Base-by-base conservation (phyloP, 2,888 invertebrate genomes). In the Macrophya annulata region DNA sequence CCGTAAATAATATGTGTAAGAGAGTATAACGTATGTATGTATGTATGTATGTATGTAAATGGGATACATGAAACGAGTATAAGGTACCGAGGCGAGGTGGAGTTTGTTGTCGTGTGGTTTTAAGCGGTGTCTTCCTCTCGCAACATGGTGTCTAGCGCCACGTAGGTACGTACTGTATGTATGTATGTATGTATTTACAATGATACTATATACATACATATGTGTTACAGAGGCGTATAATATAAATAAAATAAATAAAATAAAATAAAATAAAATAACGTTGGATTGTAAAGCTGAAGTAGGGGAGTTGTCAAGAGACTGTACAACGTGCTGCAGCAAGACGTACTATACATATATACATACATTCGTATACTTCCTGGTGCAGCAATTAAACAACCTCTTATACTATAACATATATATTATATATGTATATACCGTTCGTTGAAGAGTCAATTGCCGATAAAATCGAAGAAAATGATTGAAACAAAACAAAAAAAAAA, bases 41-140 rank as follows among this genome's bases (percentile, higher is more conserved):
- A 37, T 37, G 25, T 62, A 68, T 68, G 37, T 68, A 68, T 68
- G 37, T 68, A 68, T 68, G 37, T 25, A 37, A 62, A 21, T 25
- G 21, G 25, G 62, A 37, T 68, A 68, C 68, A 68, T 68, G 25
- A 25, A 37, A 21, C 55, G n/a, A 62, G 12, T 62, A n/a, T n/a
- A n/a, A 62, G 62, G 25, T 25, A 62, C 62, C 71, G 40, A 71
- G 71, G 40, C 40, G 71, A 71, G 71, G 37, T 15, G 40, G 71
- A 71, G 71, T 71, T 68, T 68, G 68, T 68, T 68, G 68, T 68
- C 68, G 68, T 68, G 31, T 68, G 68, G 68, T 68, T 71, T 71
- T 71, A 71, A 71, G 71, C 71, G 37, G 71, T 71, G 71, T 71
- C 71, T 71, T 71, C 71, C 71, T 40, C 71, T 74, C 10, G 71